Conservation (phyloP, 2,113 vertebrate species). For the Eulemur rufifrons region DNA sequence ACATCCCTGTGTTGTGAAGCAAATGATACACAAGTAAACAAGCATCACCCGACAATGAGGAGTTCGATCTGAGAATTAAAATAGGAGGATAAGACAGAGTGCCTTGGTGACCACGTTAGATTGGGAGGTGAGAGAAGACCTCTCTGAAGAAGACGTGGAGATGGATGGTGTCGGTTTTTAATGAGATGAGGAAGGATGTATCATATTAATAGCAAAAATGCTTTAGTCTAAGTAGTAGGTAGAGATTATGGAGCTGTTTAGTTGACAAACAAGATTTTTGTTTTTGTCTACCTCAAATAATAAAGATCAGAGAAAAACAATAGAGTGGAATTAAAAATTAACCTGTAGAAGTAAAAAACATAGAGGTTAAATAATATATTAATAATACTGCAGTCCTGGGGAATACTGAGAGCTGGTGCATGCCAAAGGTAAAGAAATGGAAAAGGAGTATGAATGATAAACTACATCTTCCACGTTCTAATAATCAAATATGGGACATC, state of each 20-base stretch:
- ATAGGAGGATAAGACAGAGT: background rate
- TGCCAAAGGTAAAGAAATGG: background rate
- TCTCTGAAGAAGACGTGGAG: background rate
- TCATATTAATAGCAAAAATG: background rate
- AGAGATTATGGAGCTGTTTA: background rate
- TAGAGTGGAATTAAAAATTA: constrained; percentile 12
- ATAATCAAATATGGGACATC: background rate
- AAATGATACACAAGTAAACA: background rate
- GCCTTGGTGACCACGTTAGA: background rate
- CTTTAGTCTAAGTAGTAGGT: background rate
- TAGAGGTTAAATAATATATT: background rate
- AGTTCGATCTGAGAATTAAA: background rate
- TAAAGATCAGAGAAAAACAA: background rate
- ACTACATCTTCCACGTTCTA: background rate
- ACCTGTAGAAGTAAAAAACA: background rate
- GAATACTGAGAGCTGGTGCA: background rate
- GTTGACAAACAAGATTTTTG: background rate
- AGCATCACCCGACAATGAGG: background rate
- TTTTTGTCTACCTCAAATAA: background rate
- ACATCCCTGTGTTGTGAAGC: background rate
- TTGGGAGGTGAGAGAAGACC: background rate
- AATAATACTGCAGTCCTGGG: background rate
- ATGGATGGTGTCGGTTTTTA: background rate
- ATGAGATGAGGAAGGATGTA: background rate
- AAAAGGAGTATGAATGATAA: background rate